Percentiles rank a stretch among this genome's conserved stretches.
These are phyloP conservation scores for Plusia festucae DNA, from an alignment of 2,888 invertebrate genomes.

Conservation along the genomic window DNA sequence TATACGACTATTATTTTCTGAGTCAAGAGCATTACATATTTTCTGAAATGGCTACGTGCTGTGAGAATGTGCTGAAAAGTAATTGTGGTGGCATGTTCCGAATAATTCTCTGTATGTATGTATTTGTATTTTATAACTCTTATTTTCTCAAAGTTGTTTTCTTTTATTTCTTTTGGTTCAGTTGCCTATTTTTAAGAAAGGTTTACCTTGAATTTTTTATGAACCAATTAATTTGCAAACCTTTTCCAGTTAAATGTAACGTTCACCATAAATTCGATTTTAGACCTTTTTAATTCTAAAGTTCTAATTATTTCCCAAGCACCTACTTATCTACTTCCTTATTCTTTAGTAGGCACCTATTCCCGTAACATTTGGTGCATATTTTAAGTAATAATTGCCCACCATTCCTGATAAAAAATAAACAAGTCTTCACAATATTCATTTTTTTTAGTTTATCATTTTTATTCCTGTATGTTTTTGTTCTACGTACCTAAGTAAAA, in stretches of 20 bases:
- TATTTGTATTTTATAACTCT: conserved; percentile 59
- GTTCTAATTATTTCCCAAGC: neutral
- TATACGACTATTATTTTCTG: conserved; percentile 70
- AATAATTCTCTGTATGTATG: conserved; percentile 63
- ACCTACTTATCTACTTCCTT: neutral
- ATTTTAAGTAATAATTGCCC: neutral
- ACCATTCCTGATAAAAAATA: neutral
- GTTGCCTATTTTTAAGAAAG: conserved; percentile 51
- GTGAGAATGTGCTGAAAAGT: conserved; percentile 78
- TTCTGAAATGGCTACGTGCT: conserved; percentile 75
- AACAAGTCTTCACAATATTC: neutral
- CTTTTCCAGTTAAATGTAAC: conserved; percentile 17
- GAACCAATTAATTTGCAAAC: conserved; percentile 42
- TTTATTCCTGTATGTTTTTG: neutral
- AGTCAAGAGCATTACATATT: conserved; percentile 64
- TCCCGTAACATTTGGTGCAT: neutral
- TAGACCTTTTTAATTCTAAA: too few species aligned
- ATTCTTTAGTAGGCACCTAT: neutral
- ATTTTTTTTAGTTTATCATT: neutral
- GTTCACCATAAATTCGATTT: neutral
- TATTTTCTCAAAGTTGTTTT: conserved; percentile 51
- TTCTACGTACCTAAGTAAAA: neutral
- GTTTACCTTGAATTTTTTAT: conserved; percentile 23
- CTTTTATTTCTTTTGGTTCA: conserved; percentile 55
- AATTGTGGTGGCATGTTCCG: conserved; percentile 79